A percentile compares a stretch with the other conserved stretches of the same genome.
Evolutionary conservation across 2,888 invertebrate species (phyloP).

Genomic region (Amiota minor): DNA sequence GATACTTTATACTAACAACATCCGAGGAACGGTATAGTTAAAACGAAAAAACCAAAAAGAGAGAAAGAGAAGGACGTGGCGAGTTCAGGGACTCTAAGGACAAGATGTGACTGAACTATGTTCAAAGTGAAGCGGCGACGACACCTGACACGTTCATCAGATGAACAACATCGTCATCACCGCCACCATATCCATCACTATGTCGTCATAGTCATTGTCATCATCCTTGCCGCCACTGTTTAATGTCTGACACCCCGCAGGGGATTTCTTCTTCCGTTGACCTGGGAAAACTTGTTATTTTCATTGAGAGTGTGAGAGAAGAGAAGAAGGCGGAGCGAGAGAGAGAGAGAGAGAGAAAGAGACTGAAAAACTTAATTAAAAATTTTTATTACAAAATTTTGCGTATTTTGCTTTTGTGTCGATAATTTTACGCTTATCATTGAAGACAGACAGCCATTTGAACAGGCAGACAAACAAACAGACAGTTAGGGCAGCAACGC

Average conservation of each 20-base stretch:
- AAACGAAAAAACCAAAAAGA: not conserved
- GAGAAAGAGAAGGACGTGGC: not conserved
- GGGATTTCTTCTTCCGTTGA: no score
- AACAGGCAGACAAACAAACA: not conserved
- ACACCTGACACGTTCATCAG: not conserved
- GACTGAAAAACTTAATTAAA: slow-evolving; percentile 57
- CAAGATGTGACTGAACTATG: no score
- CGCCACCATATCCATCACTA: no score
- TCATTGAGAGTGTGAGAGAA: not conserved
- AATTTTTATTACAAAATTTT: slow-evolving; percentile 59
- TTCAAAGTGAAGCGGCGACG: no score
- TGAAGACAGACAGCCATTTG: slow-evolving; percentile 17
- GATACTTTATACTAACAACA: slow-evolving; percentile 41
- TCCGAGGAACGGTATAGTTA: not conserved
- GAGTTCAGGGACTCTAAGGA: no score
- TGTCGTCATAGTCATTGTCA: no score
- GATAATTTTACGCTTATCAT: slow-evolving; percentile 67
- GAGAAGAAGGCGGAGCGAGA: not conserved
- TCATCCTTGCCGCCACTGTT: no score
- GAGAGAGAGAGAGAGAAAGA: not conserved
- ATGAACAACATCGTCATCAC: no score
- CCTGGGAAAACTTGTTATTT: no score
- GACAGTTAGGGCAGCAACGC: not conserved
- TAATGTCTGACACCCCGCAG: no score
- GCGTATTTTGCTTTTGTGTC: slow-evolving; percentile 60